Evolutionary conservation across 2,113 vertebrate genomes (phyloP).

Genomic region (Nettapus auritus): DNA sequence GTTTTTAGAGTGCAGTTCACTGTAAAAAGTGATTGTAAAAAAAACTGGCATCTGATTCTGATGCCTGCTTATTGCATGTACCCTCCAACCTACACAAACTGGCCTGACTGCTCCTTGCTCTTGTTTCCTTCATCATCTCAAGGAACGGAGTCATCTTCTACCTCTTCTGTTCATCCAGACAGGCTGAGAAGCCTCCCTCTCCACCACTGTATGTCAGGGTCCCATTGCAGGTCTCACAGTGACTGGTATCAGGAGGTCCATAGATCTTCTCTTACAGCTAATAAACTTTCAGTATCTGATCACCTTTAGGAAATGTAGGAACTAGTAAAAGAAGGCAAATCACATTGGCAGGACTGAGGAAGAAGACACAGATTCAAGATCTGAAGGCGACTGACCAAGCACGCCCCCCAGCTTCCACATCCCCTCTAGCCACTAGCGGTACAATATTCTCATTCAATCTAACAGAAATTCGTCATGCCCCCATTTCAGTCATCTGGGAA

Average conservation of each 20-base stretch:
- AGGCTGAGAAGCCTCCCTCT: background rate
- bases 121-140: background rate
- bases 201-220: background rate
- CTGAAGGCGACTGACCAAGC: background rate
- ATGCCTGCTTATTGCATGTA: background rate
- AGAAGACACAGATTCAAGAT: background rate
- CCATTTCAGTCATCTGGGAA: background rate
- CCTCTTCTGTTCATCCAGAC: background rate
- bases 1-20: background rate
- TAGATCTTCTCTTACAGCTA: background rate
- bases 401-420: background rate
- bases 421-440: fast-evolving
- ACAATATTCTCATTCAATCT: background rate
- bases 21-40: background rate
- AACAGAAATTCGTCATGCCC: background rate
- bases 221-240: background rate
- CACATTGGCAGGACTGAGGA: background rate
- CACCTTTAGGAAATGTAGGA: background rate
- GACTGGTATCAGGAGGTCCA: background rate
- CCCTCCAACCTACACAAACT: background rate
- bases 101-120: background rate
- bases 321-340: background rate
- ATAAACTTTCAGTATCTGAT: background rate
- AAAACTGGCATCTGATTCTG: background rate
- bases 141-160: background rate